Evolutionary conservation across 2,888 invertebrate genomes (phyloP).

Genomic region (Drosophila peninsularis): DNA sequence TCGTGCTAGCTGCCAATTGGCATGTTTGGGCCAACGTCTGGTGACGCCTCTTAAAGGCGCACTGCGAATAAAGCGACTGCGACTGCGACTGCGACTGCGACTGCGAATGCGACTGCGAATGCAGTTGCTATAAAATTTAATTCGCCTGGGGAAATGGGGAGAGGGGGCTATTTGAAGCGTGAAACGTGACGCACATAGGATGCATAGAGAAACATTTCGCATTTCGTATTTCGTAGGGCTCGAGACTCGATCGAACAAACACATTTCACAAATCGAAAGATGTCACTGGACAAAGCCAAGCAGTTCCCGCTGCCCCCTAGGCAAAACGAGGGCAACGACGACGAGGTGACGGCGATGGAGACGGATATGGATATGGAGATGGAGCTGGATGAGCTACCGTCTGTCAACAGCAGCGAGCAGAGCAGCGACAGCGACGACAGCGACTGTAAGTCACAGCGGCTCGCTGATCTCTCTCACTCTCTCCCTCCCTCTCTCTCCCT

Average conservation of each 20-base stretch:
- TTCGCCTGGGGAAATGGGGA: conserved; percentile 37
- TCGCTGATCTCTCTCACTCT: background rate
- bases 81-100: conserved; percentile 3
- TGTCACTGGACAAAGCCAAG: conserved; percentile 30
- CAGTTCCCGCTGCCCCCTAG: background rate
- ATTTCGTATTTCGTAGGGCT: conserved; percentile 29
- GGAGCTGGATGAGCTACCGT: background rate
- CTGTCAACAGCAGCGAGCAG: conserved; percentile 15
- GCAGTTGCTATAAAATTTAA: conserved; percentile 77
- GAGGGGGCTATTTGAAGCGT: background rate
- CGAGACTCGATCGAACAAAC: conserved; percentile 3
- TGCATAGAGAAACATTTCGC: conserved; percentile 42
- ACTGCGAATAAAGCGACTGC: conserved; percentile 19
- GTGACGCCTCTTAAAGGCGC: conserved; percentile 43
- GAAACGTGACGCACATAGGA: conserved; percentile 41
- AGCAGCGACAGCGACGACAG: conserved; percentile 38
- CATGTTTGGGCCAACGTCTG: conserved; percentile 54
- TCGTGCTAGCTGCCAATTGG: conserved; percentile 56
- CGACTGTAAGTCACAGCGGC: conserved; percentile 17
- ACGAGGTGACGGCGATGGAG: background rate
- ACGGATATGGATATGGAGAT: background rate
- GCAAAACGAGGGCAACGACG: background rate
- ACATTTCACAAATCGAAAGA: conserved; percentile 13
- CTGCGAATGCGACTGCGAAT: conserved; percentile 38
- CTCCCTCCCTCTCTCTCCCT: background rate